These are phyloP conservation scores for Caenorhabditis plicata DNA, from an alignment of 2,888 invertebrate species.

Conservation along the genomic window DNA sequence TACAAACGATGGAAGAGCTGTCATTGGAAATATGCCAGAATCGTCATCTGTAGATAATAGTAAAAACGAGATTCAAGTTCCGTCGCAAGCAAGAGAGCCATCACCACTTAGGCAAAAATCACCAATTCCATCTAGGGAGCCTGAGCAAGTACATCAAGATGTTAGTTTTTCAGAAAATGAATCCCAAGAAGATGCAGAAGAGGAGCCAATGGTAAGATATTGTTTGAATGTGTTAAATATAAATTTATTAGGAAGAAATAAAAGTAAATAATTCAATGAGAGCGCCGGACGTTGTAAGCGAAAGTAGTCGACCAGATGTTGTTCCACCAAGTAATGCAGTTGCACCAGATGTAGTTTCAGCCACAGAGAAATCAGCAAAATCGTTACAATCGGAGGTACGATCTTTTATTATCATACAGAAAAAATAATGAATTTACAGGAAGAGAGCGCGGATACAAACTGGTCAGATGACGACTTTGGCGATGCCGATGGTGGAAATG, in stretches of 20 bases:
- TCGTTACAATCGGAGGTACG: not conserved
- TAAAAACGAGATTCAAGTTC: not conserved
- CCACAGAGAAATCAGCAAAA: too few species aligned
- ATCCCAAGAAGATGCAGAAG: slow-evolving; percentile 12
- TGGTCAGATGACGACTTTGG: slow-evolving; percentile 56
- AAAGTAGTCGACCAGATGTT: slow-evolving; percentile 31
- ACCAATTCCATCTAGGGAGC: slow-evolving; percentile 14
- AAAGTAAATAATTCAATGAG: slow-evolving; percentile 2
- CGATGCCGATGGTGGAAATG: slow-evolving; percentile 47
- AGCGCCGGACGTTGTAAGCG: slow-evolving; percentile 26
- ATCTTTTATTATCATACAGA: not conserved
- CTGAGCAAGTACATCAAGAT: slow-evolving; percentile 2
- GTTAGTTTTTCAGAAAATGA: too few species aligned
- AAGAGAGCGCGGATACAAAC: slow-evolving; percentile 29
- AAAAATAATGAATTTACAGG: slow-evolving; percentile 5
- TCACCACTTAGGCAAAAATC: slow-evolving; percentile 17
- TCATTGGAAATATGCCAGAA: slow-evolving; percentile 17
- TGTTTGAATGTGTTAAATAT: not conserved
- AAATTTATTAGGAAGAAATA: not conserved
- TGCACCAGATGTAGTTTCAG: slow-evolving; percentile 31
- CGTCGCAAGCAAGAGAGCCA: slow-evolving; percentile 12
- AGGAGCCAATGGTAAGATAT: slow-evolving; percentile 3
- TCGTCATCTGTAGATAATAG: not conserved
- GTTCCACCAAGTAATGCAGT: slow-evolving; percentile 26
- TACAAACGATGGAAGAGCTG: slow-evolving; percentile 45